Evolutionary conservation across 1,140 invertebrate species (phyloP), one percentile per base, ranked within the genome.

Genomic region (Pachyrhynchus sulphureomaculatus): DNA sequence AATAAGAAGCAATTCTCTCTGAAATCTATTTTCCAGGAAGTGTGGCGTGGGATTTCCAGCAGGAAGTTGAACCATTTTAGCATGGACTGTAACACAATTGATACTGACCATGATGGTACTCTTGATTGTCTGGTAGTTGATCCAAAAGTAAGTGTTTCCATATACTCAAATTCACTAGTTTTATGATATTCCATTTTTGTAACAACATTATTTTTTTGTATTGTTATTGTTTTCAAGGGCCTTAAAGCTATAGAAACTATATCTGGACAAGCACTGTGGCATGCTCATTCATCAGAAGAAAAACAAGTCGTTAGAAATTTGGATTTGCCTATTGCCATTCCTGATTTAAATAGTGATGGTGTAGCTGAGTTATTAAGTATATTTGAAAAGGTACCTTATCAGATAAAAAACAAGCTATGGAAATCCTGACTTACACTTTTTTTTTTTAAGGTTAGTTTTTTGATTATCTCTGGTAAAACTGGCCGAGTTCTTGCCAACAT

Each of bases 61-160:
- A 86, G 57, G 77, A 80, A 23, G 81, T 80, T 67, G 81, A 85
- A 59, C 88, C 88, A 1, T 80, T n/a, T 79, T 12, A 80, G 85
- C 59, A 84, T 91, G 13, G 84, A 90, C 70, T 92, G 89, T 67
- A 77, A 81, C 20, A 70, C 88, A 3, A 76, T 90, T 33, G 88
- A 90, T 77, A 82, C 86, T 0, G 84, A 89, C 72, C 77, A 72
- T 33, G 86, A 89, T 71, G 84, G 82, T n/a, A 81, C 82, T 47
- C 80, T 83, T 20, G 88, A 90, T 66, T 91, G 89, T 64, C 79
- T 91, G 51, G 81, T 90, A 4, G 78, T 86, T 20, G 88, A 88
- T 21, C 80, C 85, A 44, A 86, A 65, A 29, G 58, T 61, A 34
- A 32, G 20, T 21, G n/a, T 55, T 9, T 9, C 5, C 21, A 10